A percentile compares a stretch with the other conserved stretches of the same genome.
Evolutionary conservation across 2,888 invertebrate species (phyloP).

Genomic region (Caenorhabditis panamensis): DNA sequence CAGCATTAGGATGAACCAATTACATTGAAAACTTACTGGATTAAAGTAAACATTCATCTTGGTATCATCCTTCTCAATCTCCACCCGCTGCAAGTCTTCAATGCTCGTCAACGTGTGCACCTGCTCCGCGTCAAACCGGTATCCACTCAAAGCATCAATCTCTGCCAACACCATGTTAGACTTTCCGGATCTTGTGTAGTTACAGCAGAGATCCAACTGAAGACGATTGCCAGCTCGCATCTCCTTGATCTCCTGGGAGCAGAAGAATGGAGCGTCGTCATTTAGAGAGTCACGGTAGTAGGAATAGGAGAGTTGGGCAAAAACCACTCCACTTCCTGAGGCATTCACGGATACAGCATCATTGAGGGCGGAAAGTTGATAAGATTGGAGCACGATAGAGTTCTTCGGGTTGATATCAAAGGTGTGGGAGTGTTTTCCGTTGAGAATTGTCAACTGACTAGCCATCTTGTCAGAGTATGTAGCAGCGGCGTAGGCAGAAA

Average conservation of each 20-base stretch:
- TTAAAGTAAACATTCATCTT: slow-evolving; percentile 83
- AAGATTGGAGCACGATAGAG: slow-evolving; percentile 86
- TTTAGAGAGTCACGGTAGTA: slow-evolving; percentile 86
- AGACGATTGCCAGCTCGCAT: slow-evolving; percentile 76
- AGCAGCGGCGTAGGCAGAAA: slow-evolving; percentile 85
- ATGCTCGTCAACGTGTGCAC: slow-evolving; percentile 64
- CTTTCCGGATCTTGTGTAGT: slow-evolving; percentile 77
- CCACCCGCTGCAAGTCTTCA: slow-evolving; percentile 81
- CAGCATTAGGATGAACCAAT: too few species aligned
- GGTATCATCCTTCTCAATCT: slow-evolving; percentile 81
- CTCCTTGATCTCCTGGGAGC: slow-evolving; percentile 77
- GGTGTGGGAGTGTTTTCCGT: slow-evolving; percentile 82
- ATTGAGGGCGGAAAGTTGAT: slow-evolving; percentile 73
- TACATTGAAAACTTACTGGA: slow-evolving; percentile 78
- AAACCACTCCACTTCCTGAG: slow-evolving; percentile 87
- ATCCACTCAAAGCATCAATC: slow-evolving; percentile 76
- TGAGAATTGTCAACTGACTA: slow-evolving; percentile 84
- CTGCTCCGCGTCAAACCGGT: slow-evolving; percentile 71
- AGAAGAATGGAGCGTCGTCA: slow-evolving; percentile 79
- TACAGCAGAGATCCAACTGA: slow-evolving; percentile 81
- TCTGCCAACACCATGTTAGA: slow-evolving; percentile 83
- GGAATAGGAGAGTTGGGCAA: slow-evolving; percentile 86
- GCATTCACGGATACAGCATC: slow-evolving; percentile 86
- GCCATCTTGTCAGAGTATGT: slow-evolving; percentile 83
- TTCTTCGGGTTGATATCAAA: slow-evolving; percentile 75